phyloP scores from a whole-genome alignment of 2,113 vertebrate genomes.

The Acrocephalus kingi region DNA sequence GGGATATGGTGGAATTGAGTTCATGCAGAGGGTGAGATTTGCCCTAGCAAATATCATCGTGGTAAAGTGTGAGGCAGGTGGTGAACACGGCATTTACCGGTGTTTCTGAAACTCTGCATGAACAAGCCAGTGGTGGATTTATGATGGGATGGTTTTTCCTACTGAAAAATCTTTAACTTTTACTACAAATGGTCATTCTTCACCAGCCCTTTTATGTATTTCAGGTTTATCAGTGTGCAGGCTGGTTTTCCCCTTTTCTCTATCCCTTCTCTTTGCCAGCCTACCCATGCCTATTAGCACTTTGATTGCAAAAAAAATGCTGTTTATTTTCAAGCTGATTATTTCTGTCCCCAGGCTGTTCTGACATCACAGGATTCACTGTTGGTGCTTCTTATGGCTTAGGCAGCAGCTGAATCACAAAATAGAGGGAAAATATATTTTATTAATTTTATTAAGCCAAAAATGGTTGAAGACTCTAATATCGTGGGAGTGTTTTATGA shows the following conservation, averaged over 20 bases:
- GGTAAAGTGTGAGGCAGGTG: background rate
- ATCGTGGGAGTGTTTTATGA: background rate
- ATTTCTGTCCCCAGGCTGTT: background rate
- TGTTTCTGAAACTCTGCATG: background rate
- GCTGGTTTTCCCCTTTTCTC: background rate
- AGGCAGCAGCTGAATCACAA: background rate
- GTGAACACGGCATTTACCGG: accelerated
- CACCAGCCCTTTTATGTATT: background rate
- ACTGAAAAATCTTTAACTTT: background rate
- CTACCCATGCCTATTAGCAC: background rate
- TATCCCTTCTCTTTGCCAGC: background rate
- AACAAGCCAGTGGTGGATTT: background rate
- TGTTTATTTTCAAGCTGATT: conserved; percentile 29
- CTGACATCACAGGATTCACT: background rate
- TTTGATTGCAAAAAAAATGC: background rate
- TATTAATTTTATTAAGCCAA: background rate
- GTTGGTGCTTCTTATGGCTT: background rate
- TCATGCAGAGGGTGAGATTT: background rate
- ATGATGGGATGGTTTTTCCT: background rate
- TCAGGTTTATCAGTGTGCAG: background rate
- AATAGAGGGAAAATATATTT: background rate
- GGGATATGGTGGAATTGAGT: background rate
- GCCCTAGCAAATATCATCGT: background rate
- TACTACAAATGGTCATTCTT: background rate
- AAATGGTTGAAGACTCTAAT: background rate